Conservation (phyloP, 2,113 vertebrate species). For the Bothrops jararaca region DNA sequence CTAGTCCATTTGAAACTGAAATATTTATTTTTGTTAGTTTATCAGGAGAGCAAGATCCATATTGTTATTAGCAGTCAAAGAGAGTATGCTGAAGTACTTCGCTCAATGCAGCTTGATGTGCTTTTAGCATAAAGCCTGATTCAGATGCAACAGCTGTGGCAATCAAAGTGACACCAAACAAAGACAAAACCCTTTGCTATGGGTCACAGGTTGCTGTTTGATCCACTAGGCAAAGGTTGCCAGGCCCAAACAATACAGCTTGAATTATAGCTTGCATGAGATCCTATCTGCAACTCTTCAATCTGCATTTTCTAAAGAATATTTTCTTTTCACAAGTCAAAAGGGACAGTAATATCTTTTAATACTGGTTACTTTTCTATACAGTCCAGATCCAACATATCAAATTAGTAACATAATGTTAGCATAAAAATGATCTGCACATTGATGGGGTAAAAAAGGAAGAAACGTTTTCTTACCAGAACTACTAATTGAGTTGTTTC, state of each 20-base stretch:
- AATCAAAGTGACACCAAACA: background rate
- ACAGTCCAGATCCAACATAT: background rate
- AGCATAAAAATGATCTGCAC: background rate
- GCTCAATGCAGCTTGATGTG: background rate
- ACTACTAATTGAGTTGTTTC: conserved; percentile 79
- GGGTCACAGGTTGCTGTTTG: background rate
- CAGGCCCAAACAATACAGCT: background rate
- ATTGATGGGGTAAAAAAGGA: background rate
- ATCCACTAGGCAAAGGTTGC: background rate
- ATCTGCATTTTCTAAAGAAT: background rate
- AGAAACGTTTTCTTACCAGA: conserved; percentile 68
- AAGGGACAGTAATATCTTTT: background rate
- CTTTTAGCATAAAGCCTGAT: background rate
- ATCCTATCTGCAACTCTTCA: background rate
- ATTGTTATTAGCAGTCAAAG: background rate
- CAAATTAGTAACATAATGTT: background rate
- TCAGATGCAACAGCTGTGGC: background rate
- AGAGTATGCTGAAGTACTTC: background rate
- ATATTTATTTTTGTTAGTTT: background rate
- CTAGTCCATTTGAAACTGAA: background rate
- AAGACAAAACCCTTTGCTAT: background rate
- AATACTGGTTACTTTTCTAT: background rate
- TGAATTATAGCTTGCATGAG: background rate
- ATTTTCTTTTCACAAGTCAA: background rate
- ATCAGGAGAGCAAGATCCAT: background rate